A percentile compares a stretch with the other conserved stretches of the same genome.
These are phyloP conservation scores for Tursiops truncatus DNA, from an alignment of 2,113 vertebrate genomes.

Conservation along the genomic window DNA sequence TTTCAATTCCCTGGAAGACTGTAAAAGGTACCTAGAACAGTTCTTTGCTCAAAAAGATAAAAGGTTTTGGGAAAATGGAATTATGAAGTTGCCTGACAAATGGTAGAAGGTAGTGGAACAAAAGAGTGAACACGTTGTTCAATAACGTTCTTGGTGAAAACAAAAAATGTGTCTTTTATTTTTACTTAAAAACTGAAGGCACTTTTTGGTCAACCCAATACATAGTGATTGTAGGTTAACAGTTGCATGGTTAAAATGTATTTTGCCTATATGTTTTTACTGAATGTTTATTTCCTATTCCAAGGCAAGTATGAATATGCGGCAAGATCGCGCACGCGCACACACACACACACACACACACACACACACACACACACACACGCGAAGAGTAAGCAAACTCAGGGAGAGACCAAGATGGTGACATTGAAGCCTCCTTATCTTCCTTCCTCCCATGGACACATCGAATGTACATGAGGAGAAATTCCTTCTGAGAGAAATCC, in stretches of 20 bases:
- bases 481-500: background rate
- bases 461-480: background rate
- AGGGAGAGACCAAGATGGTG: background rate
- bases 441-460: background rate
- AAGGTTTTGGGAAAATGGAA: no score
- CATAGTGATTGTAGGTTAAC: constrained; percentile 88
- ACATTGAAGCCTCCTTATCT: background rate
- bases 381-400: background rate
- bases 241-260: constrained; percentile 87
- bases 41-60: no score
- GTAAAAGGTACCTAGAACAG: no score
- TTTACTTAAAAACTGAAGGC: no score
- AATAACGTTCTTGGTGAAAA: no score
- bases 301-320: constrained; percentile 91
- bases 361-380: no score
- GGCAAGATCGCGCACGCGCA: constrained; percentile 86
- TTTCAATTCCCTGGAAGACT: no score
- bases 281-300: constrained; percentile 83
- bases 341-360: no score
- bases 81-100: no score
- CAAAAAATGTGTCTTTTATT: no score
- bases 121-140: no score
- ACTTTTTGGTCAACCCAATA: constrained; percentile 35
- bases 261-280: constrained; percentile 90
- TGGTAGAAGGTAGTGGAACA: no score